Percentiles rank a stretch among this genome's conserved stretches.
phyloP scores from a whole-genome alignment of 2,797 vertebrate species.

The Pseudocheirus occidentalis region DNA sequence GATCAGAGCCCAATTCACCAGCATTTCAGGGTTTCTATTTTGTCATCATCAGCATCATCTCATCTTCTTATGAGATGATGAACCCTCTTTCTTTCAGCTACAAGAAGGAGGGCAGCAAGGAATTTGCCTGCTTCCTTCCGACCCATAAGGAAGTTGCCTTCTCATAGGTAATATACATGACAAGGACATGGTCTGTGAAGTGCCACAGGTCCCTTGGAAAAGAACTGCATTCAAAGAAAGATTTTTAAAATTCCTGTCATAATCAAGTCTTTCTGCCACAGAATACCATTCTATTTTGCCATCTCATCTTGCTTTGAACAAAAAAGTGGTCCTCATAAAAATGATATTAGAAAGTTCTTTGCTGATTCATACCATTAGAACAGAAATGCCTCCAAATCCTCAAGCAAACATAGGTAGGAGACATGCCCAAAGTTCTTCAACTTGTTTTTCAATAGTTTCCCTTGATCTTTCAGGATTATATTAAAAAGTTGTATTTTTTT shows the following conservation, averaged over 20 bases:
- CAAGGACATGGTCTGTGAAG: constrained; percentile 15
- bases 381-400: constrained; percentile 64
- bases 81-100: neutral
- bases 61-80: neutral
- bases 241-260: constrained; percentile 9
- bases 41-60: neutral
- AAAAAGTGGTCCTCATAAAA: constrained; percentile 57
- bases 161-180: neutral
- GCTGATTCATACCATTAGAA: constrained; percentile 55
- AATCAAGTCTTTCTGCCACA: neutral
- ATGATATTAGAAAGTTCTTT: constrained; percentile 63
- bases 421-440: constrained; percentile 52
- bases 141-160: neutral
- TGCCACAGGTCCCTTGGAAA: neutral
- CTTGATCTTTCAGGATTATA: constrained; percentile 66
- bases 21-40: neutral
- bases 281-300: neutral
- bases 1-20: neutral
- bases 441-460: constrained; percentile 63
- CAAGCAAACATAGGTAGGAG: constrained; percentile 62
- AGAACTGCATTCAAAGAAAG: constrained; percentile 13
- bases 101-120: neutral
- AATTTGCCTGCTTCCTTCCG: constrained; percentile 27
- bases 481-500: constrained; percentile 53
- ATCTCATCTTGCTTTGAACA: constrained; percentile 50